These are phyloP conservation scores for Tetragonula clypearis DNA, from an alignment of 1,140 invertebrate genomes.

Conservation along the genomic window DNA sequence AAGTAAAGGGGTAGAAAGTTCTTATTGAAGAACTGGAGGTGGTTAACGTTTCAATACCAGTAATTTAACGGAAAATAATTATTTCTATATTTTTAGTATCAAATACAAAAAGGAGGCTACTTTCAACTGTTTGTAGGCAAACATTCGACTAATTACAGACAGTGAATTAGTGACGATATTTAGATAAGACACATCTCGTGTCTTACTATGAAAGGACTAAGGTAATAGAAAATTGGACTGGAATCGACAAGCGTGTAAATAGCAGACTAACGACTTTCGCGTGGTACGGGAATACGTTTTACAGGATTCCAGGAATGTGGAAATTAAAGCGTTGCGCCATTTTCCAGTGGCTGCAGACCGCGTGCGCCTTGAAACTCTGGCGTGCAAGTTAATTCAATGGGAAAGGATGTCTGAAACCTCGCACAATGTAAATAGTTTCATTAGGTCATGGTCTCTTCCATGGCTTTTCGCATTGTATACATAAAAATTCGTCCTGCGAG, in stretches of 20 bases:
- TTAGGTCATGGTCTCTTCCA: background rate
- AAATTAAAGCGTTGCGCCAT: constrained; percentile 21
- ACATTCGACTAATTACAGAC: no score
- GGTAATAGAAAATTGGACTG: background rate
- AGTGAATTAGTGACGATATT: no score
- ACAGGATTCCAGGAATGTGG: background rate
- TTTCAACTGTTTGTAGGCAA: background rate
- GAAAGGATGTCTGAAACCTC: constrained; percentile 15
- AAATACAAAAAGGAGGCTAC: background rate
- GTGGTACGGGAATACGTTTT: no score
- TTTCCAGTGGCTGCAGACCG: constrained; percentile 18
- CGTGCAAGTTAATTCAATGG: constrained; percentile 6
- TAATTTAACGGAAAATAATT: background rate
- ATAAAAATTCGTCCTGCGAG: background rate
- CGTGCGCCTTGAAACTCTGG: background rate
- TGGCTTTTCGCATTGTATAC: background rate
- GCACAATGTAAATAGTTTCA: background rate
- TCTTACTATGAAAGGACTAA: no score
- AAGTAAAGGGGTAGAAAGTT: no score
- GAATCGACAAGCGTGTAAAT: background rate
- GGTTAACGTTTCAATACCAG: background rate
- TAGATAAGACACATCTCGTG: no score
- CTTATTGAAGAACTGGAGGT: no score
- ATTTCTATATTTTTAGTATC: background rate
- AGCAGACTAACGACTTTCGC: no score